phyloP scores from a whole-genome alignment of 2,888 invertebrate genomes.

The Tolmerus cingulatus region DNA sequence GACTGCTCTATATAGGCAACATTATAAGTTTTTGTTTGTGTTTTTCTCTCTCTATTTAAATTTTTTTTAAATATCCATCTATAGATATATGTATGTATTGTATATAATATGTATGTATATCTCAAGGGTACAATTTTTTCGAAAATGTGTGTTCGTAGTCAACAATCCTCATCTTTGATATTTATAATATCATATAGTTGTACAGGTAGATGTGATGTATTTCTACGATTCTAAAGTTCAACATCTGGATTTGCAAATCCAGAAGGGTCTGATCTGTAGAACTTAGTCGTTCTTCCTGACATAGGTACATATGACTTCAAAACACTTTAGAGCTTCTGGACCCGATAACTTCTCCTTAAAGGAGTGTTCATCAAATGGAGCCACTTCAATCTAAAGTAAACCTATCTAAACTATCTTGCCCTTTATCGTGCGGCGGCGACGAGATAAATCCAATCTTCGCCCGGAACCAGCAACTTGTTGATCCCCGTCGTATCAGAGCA shows the following conservation, averaged over 20 bases:
- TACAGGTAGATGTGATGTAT: too few species aligned
- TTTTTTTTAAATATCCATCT: too few species aligned
- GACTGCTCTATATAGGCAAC: too few species aligned
- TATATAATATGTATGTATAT: too few species aligned
- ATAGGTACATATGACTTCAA: neutral
- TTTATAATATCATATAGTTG: too few species aligned
- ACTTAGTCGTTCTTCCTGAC: neutral
- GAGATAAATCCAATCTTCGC: conserved; percentile 14
- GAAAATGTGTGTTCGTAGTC: too few species aligned
- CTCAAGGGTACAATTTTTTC: too few species aligned
- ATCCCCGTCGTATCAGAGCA: neutral
- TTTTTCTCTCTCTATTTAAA: too few species aligned
- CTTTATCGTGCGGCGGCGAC: neutral
- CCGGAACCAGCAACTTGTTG: conserved; percentile 26
- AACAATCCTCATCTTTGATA: too few species aligned
- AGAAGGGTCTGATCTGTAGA: neutral
- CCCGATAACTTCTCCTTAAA: neutral
- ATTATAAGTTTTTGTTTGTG: too few species aligned
- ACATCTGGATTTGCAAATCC: neutral
- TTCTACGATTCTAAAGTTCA: neutral
- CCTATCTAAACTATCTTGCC: neutral
- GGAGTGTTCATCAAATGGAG: neutral
- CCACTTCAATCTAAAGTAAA: neutral
- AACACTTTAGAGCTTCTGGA: neutral
- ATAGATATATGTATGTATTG: too few species aligned